Base-by-base conservation (phyloP, 2,113 vertebrate genomes). In the Mugil cephalus region DNA sequence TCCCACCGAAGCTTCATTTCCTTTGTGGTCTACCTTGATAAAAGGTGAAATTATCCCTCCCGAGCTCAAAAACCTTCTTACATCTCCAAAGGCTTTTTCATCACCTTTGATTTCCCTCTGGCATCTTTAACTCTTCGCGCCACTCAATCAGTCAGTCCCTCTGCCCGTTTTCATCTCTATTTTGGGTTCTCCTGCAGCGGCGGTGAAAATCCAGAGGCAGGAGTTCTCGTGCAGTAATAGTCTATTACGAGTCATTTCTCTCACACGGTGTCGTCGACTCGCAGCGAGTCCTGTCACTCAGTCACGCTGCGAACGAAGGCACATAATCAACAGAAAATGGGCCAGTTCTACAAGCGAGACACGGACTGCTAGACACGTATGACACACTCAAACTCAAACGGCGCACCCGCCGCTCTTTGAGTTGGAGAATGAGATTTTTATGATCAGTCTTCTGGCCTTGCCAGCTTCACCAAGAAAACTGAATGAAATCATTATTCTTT, bases 241-340 rank as follows among this genome's bases (percentile, higher is more conserved):
- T 59, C 73, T 74, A 69, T 87, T 86, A 85, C 69, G 80, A 74
- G 52, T 73, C 35, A 73, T 78, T 82, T 69, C 51, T 83, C 69
- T 54, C 38, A 69, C 62, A 72, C 56, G 34, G 67, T 77, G 54
- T 53, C 42, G 66, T 36, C 50, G 51, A 58, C 69, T 54, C 21
- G 21, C 51, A 51, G 67, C 13, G 11, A 7, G 24, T 67, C 67
- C 61, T 71, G 61, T 64, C 51, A 59, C 55, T 69, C 59, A 19
- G 65, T 73, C 77, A 67, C 66, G 72, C 70, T 65, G 46, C 75
- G 72, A 85, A 45, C 82, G 79, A 54, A 52, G 47, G 56, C 19
- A 38, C 53, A 60, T 69, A 69, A 84, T 80, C 54, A 65, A 66
- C 51, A 18, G 59, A 68, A 85, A 80, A 80, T 79, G 2, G 40